These are phyloP conservation scores for Ailuropoda melanoleuca DNA, from an alignment of 2,113 vertebrate species.

Conservation along the genomic window DNA sequence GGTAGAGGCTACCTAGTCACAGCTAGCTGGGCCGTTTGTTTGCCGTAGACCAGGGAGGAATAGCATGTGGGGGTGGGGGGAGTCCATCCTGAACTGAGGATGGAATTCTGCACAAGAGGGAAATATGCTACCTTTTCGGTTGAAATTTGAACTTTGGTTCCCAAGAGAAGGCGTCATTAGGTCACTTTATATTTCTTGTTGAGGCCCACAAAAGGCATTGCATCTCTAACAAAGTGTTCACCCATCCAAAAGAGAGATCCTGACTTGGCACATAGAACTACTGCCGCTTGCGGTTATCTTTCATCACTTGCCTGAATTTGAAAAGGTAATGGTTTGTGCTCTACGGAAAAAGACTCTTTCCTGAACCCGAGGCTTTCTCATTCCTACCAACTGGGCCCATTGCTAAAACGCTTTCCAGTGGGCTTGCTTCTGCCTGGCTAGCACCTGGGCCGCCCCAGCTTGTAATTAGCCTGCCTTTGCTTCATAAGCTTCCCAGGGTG, in stretches of 20 bases:
- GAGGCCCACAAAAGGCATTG: slow-evolving; percentile 30
- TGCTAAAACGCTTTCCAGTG: slow-evolving; percentile 72
- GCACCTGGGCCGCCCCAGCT: slow-evolving; percentile 49
- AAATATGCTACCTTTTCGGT: slow-evolving; percentile 23
- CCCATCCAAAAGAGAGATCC: slow-evolving; percentile 55
- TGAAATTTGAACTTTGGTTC: slow-evolving; percentile 47
- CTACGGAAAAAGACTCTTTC: slow-evolving; percentile 50
- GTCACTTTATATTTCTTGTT: slow-evolving; percentile 39
- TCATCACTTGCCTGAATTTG: slow-evolving; percentile 65
- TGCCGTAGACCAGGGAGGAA: not conserved
- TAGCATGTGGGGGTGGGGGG: not conserved
- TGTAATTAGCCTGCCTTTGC: slow-evolving; percentile 63
- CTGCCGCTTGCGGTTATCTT: slow-evolving; percentile 61
- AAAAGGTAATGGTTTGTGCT: slow-evolving; percentile 75
- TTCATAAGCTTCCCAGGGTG: slow-evolving; percentile 62
- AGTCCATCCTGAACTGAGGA: slow-evolving; percentile 5
- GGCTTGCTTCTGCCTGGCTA: slow-evolving; percentile 64
- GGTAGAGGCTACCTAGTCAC: not conserved
- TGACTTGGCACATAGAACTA: slow-evolving; percentile 55
- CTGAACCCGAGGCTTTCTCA: slow-evolving; percentile 55
- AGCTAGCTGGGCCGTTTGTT: not conserved
- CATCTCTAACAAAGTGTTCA: not conserved
- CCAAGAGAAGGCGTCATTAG: slow-evolving; percentile 26
- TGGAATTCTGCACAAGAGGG: slow-evolving; percentile 12
- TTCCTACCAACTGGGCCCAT: slow-evolving; percentile 68